A percentile compares a stretch with the other conserved stretches of the same genome.
Evolutionary conservation across 2,797 vertebrate species (phyloP).

Genomic region (Lophotriccus pileatus): DNA sequence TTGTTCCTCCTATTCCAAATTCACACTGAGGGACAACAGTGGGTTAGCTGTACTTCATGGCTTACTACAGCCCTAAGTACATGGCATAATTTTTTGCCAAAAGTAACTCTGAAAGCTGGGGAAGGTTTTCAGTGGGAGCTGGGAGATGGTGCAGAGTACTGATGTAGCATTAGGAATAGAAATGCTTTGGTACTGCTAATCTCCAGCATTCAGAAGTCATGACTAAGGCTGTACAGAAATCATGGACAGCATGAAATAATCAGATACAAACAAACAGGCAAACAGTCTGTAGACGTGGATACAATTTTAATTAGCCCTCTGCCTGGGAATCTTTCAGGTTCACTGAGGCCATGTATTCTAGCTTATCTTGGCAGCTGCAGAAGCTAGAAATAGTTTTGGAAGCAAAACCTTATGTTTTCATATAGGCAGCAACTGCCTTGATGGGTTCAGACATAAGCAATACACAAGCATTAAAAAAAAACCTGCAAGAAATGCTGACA

Average conservation of each 20-base stretch:
- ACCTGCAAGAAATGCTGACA: background rate
- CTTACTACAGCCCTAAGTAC: background rate
- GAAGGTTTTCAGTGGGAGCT: background rate
- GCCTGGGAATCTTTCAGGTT: background rate
- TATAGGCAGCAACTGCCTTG: background rate
- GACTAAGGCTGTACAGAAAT: background rate
- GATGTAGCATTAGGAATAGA: background rate
- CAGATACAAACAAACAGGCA: background rate
- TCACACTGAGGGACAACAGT: background rate
- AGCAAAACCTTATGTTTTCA: background rate
- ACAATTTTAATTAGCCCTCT: background rate
- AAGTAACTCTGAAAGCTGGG: background rate
- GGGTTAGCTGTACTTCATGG: background rate
- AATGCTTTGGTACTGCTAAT: background rate
- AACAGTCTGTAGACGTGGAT: background rate
- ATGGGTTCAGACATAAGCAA: background rate
- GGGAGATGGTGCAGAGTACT: background rate
- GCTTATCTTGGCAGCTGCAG: background rate
- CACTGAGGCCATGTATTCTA: background rate
- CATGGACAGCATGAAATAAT: background rate
- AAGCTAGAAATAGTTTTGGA: background rate
- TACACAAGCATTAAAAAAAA: background rate
- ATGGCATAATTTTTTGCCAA: background rate
- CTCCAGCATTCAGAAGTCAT: background rate
- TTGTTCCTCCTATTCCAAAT: background rate